Evolutionary conservation across 2,113 vertebrate species (phyloP).

Genomic region (Nycticebus coucang): DNA sequence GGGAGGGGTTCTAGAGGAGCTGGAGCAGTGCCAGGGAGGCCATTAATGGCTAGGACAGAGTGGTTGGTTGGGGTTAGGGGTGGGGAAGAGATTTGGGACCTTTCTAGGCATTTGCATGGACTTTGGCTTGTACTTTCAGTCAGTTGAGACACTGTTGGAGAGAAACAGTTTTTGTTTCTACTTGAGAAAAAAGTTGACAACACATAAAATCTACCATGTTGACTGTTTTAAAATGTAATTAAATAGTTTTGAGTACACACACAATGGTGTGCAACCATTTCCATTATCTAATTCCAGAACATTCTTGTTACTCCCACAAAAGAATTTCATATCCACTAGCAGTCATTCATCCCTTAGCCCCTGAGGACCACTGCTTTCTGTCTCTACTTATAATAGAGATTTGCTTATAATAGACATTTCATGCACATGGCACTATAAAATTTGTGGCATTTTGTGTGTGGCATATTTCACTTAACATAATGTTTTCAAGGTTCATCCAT

Average conservation of each 20-base stretch:
- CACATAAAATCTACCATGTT: not conserved
- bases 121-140: not conserved
- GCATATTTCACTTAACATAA: not conserved
- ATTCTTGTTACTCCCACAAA: not conserved
- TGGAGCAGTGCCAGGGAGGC: not conserved
- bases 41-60: no score
- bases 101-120: not conserved
- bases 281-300: not conserved
- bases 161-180: slow-evolving; percentile 30
- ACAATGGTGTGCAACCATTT: not conserved
- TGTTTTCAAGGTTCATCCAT: not conserved
- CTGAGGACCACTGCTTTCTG: not conserved
- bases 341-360: not conserved
- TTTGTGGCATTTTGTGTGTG: not conserved
- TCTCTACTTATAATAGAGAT: not conserved
- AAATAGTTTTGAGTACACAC: not conserved
- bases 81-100: not conserved
- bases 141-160: not conserved
- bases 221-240: not conserved
- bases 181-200: not conserved
- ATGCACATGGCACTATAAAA: not conserved
- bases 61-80: rapidly evolving
- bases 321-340: not conserved
- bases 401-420: not conserved
- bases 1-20: not conserved